These are phyloP conservation scores for Listrodromus nycthemerus DNA, from an alignment of 2,888 invertebrate genomes.

Conservation along the genomic window DNA sequence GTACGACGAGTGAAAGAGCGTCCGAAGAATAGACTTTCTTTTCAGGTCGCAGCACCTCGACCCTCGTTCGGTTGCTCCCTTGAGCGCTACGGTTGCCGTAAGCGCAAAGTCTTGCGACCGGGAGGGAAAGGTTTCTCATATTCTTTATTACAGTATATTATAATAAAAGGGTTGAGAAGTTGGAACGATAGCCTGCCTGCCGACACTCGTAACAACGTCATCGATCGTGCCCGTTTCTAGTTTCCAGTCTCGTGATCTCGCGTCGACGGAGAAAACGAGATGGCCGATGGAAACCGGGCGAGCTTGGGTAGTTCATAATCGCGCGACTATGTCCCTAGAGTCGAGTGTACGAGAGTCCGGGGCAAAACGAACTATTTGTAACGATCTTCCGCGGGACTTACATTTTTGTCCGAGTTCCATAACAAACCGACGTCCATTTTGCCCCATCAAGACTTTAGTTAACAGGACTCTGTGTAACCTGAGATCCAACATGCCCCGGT, in stretches of 20 bases:
- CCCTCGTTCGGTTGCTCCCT: slow-evolving; percentile 19
- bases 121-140: slow-evolving; percentile 26
- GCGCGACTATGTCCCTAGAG: slow-evolving; percentile 32
- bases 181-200: slow-evolving; percentile 23
- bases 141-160: slow-evolving; percentile 51
- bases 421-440: neutral
- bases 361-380: neutral
- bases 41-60: neutral
- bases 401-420: neutral
- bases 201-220: slow-evolving; percentile 66
- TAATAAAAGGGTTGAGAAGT: slow-evolving; percentile 50
- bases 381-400: neutral
- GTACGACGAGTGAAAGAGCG: neutral
- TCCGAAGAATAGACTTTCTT: slow-evolving; percentile 1
- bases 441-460: neutral
- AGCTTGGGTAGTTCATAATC: slow-evolving; percentile 44
- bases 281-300: slow-evolving; percentile 36
- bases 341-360: slow-evolving; percentile 57
- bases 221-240: slow-evolving; percentile 71
- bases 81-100: neutral
- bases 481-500: neutral
- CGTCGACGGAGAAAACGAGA: slow-evolving; percentile 51
- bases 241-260: slow-evolving; percentile 68
- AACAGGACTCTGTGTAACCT: neutral
- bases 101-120: neutral